Base-by-base conservation (phyloP, 1,140 invertebrate species). In the Nasonia vitripennis region DNA sequence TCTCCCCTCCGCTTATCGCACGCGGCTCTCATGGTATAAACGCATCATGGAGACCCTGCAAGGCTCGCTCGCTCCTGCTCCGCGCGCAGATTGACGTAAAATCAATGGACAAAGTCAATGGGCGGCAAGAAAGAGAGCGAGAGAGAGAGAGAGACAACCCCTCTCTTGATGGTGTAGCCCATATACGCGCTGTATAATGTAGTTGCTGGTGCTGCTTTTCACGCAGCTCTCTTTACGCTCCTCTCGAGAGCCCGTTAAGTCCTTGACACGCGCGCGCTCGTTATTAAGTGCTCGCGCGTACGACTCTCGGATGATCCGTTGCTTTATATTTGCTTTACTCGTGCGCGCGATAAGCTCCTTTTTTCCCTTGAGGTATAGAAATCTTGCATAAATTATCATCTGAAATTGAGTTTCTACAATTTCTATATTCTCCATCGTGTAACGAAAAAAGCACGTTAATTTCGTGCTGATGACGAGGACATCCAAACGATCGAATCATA, bases 21-120 rank as follows among this genome's bases (percentile, higher is more conserved):
- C 41, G 1, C 20, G 1, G 51, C 55, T 20, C 55, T 20, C 92
- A 93, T 92, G 91, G 91, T 93, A 93, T 45, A 55, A 93, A 93
- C 92, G 92, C 92, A 93, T 93, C 92, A 92, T 91, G 90, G 91
- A 93, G 89, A 89, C 88, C 91, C 90, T 88, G 90, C 91, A 92
- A 93, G 90, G 88, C 91, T 89, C 89, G 89, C 89, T 88, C 27
- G 27, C 17, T 12, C 6, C 2, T n/a, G 27, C 12, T 4, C 77
- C n/a, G 10, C 37, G 34, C 2, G 70, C 90, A 92, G 92, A 93
- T 93, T 93, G 93, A 93, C 92, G 91, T 93, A 93, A 93, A 93
- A 93, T 93, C 93, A 93, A 93, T 93, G 93, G 92, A 91, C 89
- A 87, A 92, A 93, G 93, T 93, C 93, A 93, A 93, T 93, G 91